Conservation (phyloP, 2,797 vertebrate genomes). For the Ctenopoma multispine region DNA sequence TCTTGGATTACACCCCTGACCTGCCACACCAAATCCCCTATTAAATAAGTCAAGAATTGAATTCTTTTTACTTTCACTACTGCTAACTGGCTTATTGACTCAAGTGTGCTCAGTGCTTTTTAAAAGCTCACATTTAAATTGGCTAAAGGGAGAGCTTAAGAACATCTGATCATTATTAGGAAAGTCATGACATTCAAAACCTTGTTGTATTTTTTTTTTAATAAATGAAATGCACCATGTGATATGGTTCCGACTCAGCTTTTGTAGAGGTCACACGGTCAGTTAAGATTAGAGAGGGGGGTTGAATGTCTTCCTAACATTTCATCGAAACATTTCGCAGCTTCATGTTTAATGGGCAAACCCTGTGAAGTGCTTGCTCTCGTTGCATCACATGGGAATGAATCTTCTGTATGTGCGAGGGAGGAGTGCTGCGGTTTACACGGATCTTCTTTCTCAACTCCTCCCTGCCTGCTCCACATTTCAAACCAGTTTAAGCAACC, state of each 20-base stretch:
- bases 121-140: constrained; percentile 61
- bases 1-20: constrained; percentile 78
- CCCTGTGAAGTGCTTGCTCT: constrained; percentile 49
- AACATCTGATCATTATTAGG: constrained; percentile 60
- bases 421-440: constrained; percentile 46
- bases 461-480: constrained; percentile 37
- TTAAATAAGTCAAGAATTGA: constrained; percentile 75
- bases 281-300: constrained; percentile 69
- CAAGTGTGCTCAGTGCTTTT: constrained; percentile 61
- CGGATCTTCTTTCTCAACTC: constrained; percentile 41
- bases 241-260: constrained; percentile 37
- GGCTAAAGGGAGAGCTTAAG: constrained; percentile 56
- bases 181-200: constrained; percentile 58
- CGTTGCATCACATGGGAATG: constrained; percentile 57
- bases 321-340: constrained; percentile 64
- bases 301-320: constrained; percentile 58
- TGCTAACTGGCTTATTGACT: constrained; percentile 78
- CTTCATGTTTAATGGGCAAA: constrained; percentile 43
- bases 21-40: constrained; percentile 72
- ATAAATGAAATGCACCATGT: constrained; percentile 42
- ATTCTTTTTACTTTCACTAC: constrained; percentile 61
- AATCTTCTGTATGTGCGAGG: constrained; percentile 33
- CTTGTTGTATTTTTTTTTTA: constrained; percentile 32
- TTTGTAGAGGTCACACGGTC: constrained; percentile 54
- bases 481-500: constrained; percentile 50